A percentile compares a stretch with the other conserved stretches of the same genome.
phyloP scores from a whole-genome alignment of 2,113 vertebrate genomes.

The Barbus barbus region DNA sequence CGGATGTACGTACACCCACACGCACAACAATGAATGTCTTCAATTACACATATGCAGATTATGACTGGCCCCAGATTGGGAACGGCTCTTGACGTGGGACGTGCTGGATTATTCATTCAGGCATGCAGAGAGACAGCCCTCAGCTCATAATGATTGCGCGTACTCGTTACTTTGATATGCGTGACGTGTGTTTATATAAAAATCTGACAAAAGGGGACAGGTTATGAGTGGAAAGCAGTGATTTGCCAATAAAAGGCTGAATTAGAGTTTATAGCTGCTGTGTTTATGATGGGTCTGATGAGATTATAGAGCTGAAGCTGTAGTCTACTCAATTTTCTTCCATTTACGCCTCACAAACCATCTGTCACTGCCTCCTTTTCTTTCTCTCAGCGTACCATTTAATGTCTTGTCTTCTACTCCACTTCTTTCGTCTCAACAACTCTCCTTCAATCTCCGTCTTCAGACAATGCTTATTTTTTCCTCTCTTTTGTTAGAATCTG shows the following conservation, averaged over 20 bases:
- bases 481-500: not conserved
- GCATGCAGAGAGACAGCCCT: slow-evolving; percentile 6
- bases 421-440: not conserved
- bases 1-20: slow-evolving; percentile 30
- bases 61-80: not conserved
- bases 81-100: not conserved
- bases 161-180: not conserved
- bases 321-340: slow-evolving; percentile 37
- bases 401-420: not conserved
- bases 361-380: slow-evolving; percentile 27
- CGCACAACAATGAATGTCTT: slow-evolving; percentile 16
- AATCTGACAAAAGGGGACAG: slow-evolving; percentile 11
- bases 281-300: slow-evolving; percentile 36
- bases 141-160: not conserved
- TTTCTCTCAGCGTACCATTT: not conserved
- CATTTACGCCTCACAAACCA: slow-evolving; percentile 41
- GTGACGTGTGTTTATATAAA: slow-evolving; percentile 20
- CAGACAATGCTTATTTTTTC: not conserved
- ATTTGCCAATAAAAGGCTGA: slow-evolving; percentile 36
- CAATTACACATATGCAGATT: slow-evolving; percentile 6
- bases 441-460: slow-evolving; percentile 20
- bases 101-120: slow-evolving; percentile 16
- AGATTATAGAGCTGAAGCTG: slow-evolving; percentile 26
- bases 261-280: slow-evolving; percentile 32
- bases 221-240: slow-evolving; percentile 27